Base-by-base conservation (phyloP, 2,113 vertebrate genomes). In the Sardina pilchardus region DNA sequence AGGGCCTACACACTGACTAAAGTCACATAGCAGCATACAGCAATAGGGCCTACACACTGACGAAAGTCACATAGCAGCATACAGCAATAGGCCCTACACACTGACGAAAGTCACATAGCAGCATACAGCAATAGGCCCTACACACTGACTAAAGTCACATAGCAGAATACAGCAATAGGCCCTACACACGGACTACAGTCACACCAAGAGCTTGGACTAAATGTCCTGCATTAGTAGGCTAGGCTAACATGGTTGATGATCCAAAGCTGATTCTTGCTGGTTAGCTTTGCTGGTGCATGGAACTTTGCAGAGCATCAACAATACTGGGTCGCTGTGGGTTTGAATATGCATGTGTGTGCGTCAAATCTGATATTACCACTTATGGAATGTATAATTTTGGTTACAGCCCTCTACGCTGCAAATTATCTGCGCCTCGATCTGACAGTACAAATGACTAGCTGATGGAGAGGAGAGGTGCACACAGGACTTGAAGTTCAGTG, bases 361-460 rank as follows among this genome's bases (percentile, higher is more conserved):
- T 12, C 63, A 71, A 34, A 71, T 10, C 63, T 34, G 63, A 71
- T 26, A 71, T 71, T 71, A 34, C 63, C 63, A 34, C n/a, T 30
- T 71, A 8, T 63, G 56, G 63, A 71, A 71, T 10, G 63, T 71
- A 34, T 26, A 71, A 71, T 71, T 71, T 71, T 71, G 63, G 63
- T 71, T 34, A 30, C 63, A 34, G 63, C n/a, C 63, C n/a, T 26
- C 63, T 9, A 71, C 63, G 30, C 26, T 1, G 63, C 10, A 30
- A 71, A 71, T 71, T 71, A 71, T 71, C 34, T 71, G 10, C 0
- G 7, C 63, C 63, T 71, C 63, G 7, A 4, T 71, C 63, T 34
- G 63, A 71, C 63, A 34, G 48, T 50, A 26, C 34, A 71, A 71
- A 71, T 71, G 9, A 71, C 7, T 71, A 8, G 63, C 2, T 34